Percentiles rank a stretch among this genome's conserved stretches.
Evolutionary conservation across 2,888 invertebrate species (phyloP).

Genomic region (Molanna angustata): DNA sequence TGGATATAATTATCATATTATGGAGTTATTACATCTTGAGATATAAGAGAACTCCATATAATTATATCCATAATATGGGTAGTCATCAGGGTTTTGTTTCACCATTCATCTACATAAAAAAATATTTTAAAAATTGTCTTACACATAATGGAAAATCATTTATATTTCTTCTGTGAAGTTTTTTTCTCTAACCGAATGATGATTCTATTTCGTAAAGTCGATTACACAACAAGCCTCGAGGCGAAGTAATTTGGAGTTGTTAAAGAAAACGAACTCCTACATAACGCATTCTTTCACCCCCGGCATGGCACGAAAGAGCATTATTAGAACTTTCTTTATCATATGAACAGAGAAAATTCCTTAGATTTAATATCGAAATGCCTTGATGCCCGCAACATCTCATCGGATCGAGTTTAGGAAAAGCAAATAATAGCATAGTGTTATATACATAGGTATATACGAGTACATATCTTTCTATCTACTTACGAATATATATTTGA

Average conservation of each 20-base stretch:
- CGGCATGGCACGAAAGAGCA: constrained; percentile 1
- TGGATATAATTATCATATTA: no score
- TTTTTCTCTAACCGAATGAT: background rate
- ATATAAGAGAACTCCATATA: no score
- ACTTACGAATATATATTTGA: no score
- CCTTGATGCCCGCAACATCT: constrained; percentile 29
- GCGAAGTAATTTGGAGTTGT: constrained; percentile 10
- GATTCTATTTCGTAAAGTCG: background rate
- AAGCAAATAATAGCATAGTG: constrained; percentile 21
- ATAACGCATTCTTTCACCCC: constrained; percentile 22
- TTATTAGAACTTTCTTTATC: constrained; percentile 29
- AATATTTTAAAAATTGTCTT: no score
- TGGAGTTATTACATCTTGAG: no score
- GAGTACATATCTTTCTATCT: no score
- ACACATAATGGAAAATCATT: no score
- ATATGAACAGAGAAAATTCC: constrained; percentile 28
- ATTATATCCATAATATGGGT: no score
- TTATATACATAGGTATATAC: no score
- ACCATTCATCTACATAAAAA: no score
- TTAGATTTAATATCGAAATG: constrained; percentile 31
- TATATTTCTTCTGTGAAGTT: no score
- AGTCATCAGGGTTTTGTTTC: no score
- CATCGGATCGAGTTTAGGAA: constrained; percentile 28
- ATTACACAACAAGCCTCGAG: background rate
- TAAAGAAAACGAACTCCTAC: constrained; percentile 17